Evolutionary conservation across 2,797 vertebrate genomes (phyloP).

Genomic region (Sebastes itinus): DNA sequence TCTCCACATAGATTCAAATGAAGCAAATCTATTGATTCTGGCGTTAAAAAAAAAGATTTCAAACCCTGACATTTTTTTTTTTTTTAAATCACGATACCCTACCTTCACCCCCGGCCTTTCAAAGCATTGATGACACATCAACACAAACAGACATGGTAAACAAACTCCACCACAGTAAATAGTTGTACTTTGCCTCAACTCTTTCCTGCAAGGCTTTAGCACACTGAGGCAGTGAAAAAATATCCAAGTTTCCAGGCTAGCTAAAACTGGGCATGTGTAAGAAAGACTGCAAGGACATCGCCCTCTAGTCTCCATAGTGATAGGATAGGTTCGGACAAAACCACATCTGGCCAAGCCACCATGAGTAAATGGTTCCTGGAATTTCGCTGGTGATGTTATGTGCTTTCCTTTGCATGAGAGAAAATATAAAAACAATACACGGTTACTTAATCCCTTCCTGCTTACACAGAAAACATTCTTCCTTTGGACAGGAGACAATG

Average conservation of each 20-base stretch:
- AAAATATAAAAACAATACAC: conserved; percentile 59
- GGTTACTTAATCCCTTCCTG: conserved; percentile 55
- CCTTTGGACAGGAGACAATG: background rate
- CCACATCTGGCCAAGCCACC: conserved; percentile 6
- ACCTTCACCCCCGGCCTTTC: too few species aligned
- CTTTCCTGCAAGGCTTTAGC: background rate
- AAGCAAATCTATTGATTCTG: too few species aligned
- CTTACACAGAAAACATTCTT: conserved; percentile 37
- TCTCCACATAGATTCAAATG: too few species aligned
- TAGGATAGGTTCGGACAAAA: conserved; percentile 10
- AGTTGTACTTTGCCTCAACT: background rate
- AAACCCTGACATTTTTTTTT: too few species aligned
- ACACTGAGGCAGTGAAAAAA: background rate
- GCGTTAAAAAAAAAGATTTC: too few species aligned
- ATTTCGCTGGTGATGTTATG: conserved; percentile 32
- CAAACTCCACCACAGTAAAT: conserved; percentile 31
- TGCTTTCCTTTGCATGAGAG: conserved; percentile 30
- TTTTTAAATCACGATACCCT: too few species aligned
- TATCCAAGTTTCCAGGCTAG: background rate
- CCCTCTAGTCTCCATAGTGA: conserved; percentile 23
- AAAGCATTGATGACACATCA: background rate
- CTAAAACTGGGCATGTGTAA: background rate
- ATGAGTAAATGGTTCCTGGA: conserved; percentile 49
- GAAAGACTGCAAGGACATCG: background rate
- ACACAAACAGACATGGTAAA: conserved; percentile 9